Conservation (phyloP, 1,140 invertebrate species). For the Lucilia sericata region DNA sequence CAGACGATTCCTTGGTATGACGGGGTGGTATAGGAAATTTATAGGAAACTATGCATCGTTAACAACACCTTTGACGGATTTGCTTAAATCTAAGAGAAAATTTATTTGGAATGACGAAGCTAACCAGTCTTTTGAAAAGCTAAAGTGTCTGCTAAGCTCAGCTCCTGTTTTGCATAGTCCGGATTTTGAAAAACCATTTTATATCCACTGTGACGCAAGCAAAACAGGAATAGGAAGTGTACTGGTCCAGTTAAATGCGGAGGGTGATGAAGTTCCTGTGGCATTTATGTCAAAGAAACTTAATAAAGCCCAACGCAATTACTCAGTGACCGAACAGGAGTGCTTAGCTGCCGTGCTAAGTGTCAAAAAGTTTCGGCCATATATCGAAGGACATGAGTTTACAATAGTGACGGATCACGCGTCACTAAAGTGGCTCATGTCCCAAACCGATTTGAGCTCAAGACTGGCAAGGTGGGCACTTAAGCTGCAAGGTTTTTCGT, state of each 20-base stretch:
- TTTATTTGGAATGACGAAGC: constrained; percentile 51
- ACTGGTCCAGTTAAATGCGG: not conserved
- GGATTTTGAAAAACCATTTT: constrained; percentile 40
- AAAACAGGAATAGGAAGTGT: constrained; percentile 24
- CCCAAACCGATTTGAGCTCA: not conserved
- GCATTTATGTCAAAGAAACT: not conserved
- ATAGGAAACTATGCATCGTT: constrained; percentile 48
- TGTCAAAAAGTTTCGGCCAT: constrained; percentile 30
- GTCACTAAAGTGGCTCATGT: too few species aligned
- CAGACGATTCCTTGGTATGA: constrained; percentile 67
- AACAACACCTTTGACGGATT: not conserved
- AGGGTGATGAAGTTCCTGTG: constrained; percentile 11
- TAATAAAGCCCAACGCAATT: constrained; percentile 37
- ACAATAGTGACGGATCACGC: constrained; percentile 11
- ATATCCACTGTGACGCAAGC: constrained; percentile 13
- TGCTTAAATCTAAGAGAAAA: not conserved
- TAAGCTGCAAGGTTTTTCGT: not conserved
- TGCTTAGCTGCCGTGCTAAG: constrained; percentile 31
- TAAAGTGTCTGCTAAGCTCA: constrained; percentile 37
- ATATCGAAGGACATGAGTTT: not conserved
- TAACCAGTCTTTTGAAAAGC: constrained; percentile 43
- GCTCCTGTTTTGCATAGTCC: constrained; percentile 48
- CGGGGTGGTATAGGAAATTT: constrained; percentile 65
- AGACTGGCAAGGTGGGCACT: too few species aligned
- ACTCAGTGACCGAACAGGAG: constrained; percentile 43